Evolutionary conservation across 1,140 invertebrate species (phyloP).

Genomic region (Pseudomyrmex gracilis): DNA sequence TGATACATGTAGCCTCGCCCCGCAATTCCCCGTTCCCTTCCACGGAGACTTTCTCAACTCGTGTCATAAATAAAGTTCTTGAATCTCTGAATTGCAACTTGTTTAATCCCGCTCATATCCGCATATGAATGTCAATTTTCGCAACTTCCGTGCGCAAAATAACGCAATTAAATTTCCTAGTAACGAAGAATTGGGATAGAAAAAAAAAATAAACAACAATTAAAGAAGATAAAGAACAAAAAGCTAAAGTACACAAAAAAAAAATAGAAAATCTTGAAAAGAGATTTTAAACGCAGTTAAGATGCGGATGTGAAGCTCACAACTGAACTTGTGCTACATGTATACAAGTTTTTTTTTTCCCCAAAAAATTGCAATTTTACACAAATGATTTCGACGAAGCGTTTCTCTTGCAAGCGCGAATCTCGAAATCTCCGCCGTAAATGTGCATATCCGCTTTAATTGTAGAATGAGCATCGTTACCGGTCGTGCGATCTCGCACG

Average conservation of each 20-base stretch:
- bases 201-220: not conserved
- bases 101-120: constrained; percentile 4
- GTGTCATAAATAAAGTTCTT: constrained; percentile 17
- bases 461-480: constrained; percentile 41
- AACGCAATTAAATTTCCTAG: not conserved
- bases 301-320: not conserved
- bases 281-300: not conserved
- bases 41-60: not conserved
- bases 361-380: no score
- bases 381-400: not conserved
- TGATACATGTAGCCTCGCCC: not conserved
- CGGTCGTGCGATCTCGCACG: constrained; percentile 32
- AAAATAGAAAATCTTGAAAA: no score
- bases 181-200: not conserved
- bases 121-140: not conserved
- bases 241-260: not conserved
- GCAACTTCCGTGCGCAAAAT: not conserved
- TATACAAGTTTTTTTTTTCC: not conserved
- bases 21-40: no score
- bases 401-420: constrained; percentile 1
- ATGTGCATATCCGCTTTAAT: constrained; percentile 13
- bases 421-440: constrained; percentile 1
- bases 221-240: not conserved
- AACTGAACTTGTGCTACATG: not conserved
- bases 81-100: not conserved